Percentiles rank a stretch among this genome's conserved stretches.
Conservation (phyloP, 2,113 vertebrate genomes). For the Isurus oxyrinchus region DNA sequence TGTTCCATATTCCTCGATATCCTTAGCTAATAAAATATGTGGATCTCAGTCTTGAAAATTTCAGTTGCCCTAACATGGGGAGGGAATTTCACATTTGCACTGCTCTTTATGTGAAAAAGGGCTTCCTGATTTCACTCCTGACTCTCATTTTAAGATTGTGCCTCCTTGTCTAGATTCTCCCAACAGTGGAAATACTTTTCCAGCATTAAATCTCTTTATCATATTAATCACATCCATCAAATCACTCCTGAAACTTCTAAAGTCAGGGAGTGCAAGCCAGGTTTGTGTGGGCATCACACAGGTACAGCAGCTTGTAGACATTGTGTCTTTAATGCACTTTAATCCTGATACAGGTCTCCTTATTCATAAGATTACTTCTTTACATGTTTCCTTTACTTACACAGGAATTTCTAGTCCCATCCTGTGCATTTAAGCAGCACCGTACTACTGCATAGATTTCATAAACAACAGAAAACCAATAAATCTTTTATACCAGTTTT, state of each 20-base stretch:
- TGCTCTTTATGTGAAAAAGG: background rate
- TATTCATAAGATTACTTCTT: background rate
- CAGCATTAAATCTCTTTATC: background rate
- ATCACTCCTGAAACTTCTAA: background rate
- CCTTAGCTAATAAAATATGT: background rate
- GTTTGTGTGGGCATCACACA: background rate
- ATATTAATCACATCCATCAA: background rate
- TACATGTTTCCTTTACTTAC: background rate
- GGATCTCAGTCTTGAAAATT: background rate
- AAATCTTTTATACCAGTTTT: background rate
- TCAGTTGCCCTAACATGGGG: background rate
- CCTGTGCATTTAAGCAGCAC: background rate
- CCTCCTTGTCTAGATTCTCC: background rate
- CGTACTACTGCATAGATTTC: background rate
- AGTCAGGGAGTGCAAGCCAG: background rate
- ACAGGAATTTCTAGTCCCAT: background rate
- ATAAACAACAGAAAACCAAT: background rate
- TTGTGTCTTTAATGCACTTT: background rate
- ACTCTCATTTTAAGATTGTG: background rate
- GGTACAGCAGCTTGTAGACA: background rate
- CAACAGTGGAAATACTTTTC: background rate
- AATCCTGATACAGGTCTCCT: background rate
- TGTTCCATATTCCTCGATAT: background rate
- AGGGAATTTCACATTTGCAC: background rate
- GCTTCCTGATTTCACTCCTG: background rate